These are phyloP conservation scores for Iguana delicatissima DNA, from an alignment of 2,797 vertebrate species.

Conservation along the genomic window DNA sequence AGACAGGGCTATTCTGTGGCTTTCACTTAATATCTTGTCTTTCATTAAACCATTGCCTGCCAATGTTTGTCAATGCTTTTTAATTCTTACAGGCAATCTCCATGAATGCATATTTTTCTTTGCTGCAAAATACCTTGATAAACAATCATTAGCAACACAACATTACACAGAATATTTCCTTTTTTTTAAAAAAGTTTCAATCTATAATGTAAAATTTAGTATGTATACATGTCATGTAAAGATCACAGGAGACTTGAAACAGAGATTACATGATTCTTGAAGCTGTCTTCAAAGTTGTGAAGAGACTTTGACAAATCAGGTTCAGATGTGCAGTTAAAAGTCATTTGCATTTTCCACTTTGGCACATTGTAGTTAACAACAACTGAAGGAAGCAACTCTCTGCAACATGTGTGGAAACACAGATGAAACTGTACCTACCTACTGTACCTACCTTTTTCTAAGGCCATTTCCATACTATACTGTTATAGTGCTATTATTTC, in stretches of 20 bases:
- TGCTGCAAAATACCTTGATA: neutral
- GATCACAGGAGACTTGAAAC: neutral
- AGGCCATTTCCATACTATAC: no score
- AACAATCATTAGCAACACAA: neutral
- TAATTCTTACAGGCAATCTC: constrained; percentile 13
- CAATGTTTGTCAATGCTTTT: neutral
- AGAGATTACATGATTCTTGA: neutral
- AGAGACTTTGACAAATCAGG: neutral
- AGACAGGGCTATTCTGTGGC: constrained; percentile 25
- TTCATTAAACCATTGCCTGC: constrained; percentile 16
- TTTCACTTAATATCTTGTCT: constrained; percentile 20
- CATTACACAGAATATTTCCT: neutral
- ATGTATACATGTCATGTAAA: neutral
- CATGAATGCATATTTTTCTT: neutral
- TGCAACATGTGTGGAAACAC: neutral
- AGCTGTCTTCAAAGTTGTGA: neutral
- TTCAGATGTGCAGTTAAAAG: neutral
- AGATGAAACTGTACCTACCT: neutral
- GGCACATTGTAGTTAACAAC: neutral
- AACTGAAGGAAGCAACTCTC: neutral
- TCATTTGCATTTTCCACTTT: neutral
- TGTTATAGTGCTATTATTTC: no score
- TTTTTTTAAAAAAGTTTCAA: neutral
- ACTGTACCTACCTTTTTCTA: neutral
- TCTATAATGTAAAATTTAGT: neutral